Evolutionary conservation across 2,113 vertebrate genomes (phyloP).

Genomic region (Passer montanus): DNA sequence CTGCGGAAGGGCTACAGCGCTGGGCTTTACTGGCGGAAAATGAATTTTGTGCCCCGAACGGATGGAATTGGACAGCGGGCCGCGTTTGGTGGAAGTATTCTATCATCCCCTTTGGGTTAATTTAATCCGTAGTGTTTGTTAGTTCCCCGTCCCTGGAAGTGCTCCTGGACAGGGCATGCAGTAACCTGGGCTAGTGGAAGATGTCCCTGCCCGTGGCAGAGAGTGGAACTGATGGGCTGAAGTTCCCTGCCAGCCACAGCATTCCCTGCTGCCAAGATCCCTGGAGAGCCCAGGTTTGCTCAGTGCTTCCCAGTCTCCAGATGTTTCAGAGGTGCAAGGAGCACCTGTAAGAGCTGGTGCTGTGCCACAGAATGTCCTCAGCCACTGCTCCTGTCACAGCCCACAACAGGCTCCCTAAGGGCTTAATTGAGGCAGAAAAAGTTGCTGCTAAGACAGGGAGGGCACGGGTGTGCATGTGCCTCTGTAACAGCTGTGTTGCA

Average conservation of each 20-base stretch:
- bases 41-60: background rate
- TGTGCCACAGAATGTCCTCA: background rate
- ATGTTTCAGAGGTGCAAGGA: background rate
- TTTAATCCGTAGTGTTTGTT: background rate
- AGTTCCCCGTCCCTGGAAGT: background rate
- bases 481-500: background rate
- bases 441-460: background rate
- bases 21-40: background rate
- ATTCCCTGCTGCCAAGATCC: too few relatives aligned
- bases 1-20: rapidly evolving
- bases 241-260: background rate
- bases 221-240: background rate
- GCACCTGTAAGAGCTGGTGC: background rate
- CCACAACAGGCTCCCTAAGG: background rate
- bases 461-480: background rate
- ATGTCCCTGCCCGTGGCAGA: background rate
- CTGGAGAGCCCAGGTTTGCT: background rate
- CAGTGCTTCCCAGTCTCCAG: background rate
- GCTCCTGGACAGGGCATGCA: background rate
- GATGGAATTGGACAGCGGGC: background rate
- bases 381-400: too few relatives aligned
- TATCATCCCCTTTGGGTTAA: rapidly evolving
- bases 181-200: too few relatives aligned
- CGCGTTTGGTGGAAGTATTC: background rate
- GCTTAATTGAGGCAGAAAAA: background rate